A percentile compares a stretch with the other conserved stretches of the same genome.
Conservation (phyloP, 2,113 vertebrate genomes). For the Thunnus thynnus region DNA sequence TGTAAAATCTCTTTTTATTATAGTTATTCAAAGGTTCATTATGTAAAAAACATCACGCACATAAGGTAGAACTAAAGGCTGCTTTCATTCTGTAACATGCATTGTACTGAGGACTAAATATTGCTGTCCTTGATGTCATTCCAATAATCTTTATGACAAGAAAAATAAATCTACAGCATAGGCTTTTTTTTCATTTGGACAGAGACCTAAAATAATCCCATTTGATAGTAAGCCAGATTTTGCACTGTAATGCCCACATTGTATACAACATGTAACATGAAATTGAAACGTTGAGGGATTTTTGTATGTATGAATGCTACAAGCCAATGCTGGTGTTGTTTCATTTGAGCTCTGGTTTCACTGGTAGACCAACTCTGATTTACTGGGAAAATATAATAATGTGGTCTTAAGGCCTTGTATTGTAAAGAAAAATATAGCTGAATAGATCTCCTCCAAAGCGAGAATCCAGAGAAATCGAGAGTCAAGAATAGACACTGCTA, state of each 20-base stretch:
- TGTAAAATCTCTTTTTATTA: conserved; percentile 57
- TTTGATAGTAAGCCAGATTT: conserved; percentile 36
- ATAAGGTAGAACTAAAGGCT: not conserved
- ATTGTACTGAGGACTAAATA: conserved; percentile 14
- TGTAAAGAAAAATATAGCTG: not conserved
- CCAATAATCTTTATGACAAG: conserved; percentile 29
- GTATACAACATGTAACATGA: conserved; percentile 12
- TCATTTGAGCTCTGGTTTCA: not conserved
- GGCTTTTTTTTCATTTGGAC: conserved; percentile 29
- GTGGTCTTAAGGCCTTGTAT: conserved; percentile 2
- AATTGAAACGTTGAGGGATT: conserved; percentile 11
- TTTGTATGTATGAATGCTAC: conserved; percentile 1
- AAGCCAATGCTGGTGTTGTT: conserved; percentile 6
- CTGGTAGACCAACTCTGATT: not conserved
- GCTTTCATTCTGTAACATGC: conserved; percentile 16
- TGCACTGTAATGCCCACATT: conserved; percentile 19
- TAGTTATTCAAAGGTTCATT: conserved; percentile 54
- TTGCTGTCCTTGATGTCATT: conserved; percentile 19
- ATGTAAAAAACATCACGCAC: conserved; percentile 27
- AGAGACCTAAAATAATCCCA: conserved; percentile 38
- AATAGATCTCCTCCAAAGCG: not conserved
- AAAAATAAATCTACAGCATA: conserved; percentile 35
- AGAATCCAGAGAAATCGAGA: not conserved
- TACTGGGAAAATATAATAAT: conserved; percentile 3
- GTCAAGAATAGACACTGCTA: not conserved